Percentiles rank a stretch among this genome's conserved stretches.
Conservation (phyloP, 2,797 vertebrate genomes). For the Hylomyscus alleni region DNA sequence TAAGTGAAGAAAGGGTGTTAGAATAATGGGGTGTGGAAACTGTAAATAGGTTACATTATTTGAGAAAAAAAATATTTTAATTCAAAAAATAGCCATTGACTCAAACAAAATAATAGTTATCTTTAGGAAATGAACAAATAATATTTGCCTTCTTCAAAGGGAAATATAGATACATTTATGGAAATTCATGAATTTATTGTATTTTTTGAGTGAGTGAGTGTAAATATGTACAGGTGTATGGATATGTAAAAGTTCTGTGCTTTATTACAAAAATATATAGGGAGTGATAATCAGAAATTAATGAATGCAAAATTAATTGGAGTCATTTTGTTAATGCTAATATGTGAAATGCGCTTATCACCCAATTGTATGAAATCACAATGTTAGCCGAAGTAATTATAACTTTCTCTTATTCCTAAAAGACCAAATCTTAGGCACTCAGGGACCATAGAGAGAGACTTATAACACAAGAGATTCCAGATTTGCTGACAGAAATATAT, state of each 20-base stretch:
- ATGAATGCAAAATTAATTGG: background rate
- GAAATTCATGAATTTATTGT: background rate
- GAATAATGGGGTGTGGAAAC: background rate
- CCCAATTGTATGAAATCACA: background rate
- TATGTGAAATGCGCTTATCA: background rate
- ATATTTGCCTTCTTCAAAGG: background rate
- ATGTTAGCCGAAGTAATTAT: background rate
- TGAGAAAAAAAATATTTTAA: background rate
- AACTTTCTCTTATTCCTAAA: background rate
- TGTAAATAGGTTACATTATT: background rate
- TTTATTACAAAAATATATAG: background rate
- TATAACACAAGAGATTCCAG: background rate
- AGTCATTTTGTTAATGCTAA: background rate
- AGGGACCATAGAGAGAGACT: background rate
- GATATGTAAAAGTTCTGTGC: background rate
- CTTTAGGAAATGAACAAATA: background rate
- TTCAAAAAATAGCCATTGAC: background rate
- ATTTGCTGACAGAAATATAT: background rate
- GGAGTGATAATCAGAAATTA: background rate
- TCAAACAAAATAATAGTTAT: background rate
- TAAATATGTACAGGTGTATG: background rate
- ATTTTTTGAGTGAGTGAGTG: fast-evolving
- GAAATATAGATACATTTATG: background rate
- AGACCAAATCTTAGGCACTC: background rate
- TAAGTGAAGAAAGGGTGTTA: background rate